Percentiles rank a stretch among this genome's conserved stretches.
Conservation (phyloP, 1,140 invertebrate species). For the Linepithema humile region DNA sequence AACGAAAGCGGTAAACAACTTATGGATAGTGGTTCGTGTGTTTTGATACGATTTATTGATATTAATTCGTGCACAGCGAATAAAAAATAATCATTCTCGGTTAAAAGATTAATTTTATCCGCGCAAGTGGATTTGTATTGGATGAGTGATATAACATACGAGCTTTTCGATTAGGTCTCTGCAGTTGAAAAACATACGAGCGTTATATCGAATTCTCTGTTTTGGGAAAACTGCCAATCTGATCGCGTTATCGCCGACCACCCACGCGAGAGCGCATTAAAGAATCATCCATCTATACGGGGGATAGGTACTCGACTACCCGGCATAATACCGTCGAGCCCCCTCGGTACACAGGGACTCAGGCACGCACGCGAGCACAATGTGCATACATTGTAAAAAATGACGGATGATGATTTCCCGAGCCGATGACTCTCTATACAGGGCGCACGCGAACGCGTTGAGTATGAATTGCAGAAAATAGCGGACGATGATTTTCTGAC, state of each 20-base stretch:
- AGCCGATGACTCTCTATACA: slow-evolving; percentile 64
- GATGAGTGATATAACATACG: no score
- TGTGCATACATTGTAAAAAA: slow-evolving; percentile 63
- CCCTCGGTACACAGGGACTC: slow-evolving; percentile 50
- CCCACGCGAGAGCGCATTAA: slow-evolving; percentile 49
- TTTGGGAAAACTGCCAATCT: slow-evolving; percentile 13
- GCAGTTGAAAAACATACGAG: no score
- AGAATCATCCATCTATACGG: slow-evolving; percentile 56
- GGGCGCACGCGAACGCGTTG: slow-evolving; percentile 66
- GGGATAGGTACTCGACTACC: slow-evolving; percentile 46
- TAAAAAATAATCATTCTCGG: no score
- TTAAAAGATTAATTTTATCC: no score
- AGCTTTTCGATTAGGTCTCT: no score
- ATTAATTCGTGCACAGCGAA: no score
- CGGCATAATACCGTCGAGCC: slow-evolving; percentile 67
- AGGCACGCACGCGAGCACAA: slow-evolving; percentile 61
- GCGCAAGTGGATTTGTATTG: no score
- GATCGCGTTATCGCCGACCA: slow-evolving; percentile 28
- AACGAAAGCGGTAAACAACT: not conserved
- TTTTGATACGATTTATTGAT: no score
- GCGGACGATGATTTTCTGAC: slow-evolving; percentile 73
- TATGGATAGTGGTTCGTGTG: no score
- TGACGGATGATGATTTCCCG: slow-evolving; percentile 71
- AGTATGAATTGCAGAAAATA: slow-evolving; percentile 69
- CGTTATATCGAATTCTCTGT: no score